phyloP scores from a whole-genome alignment of 2,797 vertebrate genomes.

The Cossypha niveicapilla region DNA sequence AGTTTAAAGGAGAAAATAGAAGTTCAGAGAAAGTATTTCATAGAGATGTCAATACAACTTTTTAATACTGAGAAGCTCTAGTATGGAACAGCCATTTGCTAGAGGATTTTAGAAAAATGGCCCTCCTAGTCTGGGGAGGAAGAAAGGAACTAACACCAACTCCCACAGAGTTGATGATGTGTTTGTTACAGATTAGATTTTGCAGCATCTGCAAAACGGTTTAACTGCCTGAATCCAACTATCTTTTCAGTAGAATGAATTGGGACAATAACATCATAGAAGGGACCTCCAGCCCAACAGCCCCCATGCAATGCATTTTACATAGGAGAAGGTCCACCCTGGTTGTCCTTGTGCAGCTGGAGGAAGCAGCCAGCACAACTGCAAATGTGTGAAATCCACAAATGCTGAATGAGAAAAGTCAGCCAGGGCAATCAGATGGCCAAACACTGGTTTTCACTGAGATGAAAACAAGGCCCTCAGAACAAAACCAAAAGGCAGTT shows the following conservation, averaged over 20 bases:
- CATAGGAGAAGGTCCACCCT: background rate
- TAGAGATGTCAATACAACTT: background rate
- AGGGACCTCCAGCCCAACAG: background rate
- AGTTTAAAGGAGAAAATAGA: background rate
- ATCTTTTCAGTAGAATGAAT: background rate
- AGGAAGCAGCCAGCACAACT: background rate
- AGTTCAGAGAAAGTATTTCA: background rate
- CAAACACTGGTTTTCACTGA: background rate
- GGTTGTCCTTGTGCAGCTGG: background rate
- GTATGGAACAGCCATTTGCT: background rate
- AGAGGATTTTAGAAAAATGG: background rate
- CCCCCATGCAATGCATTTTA: background rate
- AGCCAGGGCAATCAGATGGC: fast-evolving
- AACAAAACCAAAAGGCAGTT: background rate
- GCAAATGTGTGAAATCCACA: background rate
- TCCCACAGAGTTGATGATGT: background rate
- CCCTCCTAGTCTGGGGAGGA: background rate
- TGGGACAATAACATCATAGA: background rate
- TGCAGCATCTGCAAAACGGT: background rate
- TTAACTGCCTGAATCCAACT: background rate
- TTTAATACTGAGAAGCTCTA: background rate
- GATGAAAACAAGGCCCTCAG: background rate
- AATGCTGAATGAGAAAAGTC: background rate
- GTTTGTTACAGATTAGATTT: background rate
- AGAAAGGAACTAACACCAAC: background rate